Conservation (phyloP, 2,113 vertebrate genomes). For the Chiloscyllium plagiosum region DNA sequence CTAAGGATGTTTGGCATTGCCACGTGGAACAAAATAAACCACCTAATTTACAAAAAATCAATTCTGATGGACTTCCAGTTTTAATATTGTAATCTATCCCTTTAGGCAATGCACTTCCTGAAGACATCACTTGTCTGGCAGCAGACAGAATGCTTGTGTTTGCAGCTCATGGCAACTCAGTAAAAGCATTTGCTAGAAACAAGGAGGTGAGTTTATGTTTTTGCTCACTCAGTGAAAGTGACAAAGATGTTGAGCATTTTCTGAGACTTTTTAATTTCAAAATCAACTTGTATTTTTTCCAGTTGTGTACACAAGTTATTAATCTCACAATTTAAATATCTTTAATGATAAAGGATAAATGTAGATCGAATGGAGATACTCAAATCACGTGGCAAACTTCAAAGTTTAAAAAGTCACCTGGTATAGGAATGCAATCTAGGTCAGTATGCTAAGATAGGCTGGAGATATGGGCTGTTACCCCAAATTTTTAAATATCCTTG, state of each 20-base stretch:
- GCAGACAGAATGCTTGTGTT: slow-evolving; percentile 86
- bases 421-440: not conserved
- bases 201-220: slow-evolving; percentile 54
- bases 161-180: slow-evolving; percentile 62
- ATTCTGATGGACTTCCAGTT: not conserved
- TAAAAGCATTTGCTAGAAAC: slow-evolving; percentile 80
- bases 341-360: not conserved
- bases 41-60: not conserved
- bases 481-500: no score
- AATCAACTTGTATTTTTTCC: not conserved
- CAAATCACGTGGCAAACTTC: not conserved
- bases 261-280: not conserved
- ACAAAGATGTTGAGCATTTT: not conserved
- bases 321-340: not conserved
- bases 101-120: slow-evolving; percentile 79
- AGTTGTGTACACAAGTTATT: not conserved
- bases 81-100: slow-evolving; percentile 38
- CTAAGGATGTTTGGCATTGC: not conserved
- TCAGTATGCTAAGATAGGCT: not conserved
- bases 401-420: not conserved
- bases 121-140: slow-evolving; percentile 79
- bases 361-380: not conserved
- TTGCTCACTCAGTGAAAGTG: not conserved
- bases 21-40: not conserved
- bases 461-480: no score